Evolutionary conservation across 2,888 invertebrate genomes (phyloP).

Genomic region (Hydraecia micacea): DNA sequence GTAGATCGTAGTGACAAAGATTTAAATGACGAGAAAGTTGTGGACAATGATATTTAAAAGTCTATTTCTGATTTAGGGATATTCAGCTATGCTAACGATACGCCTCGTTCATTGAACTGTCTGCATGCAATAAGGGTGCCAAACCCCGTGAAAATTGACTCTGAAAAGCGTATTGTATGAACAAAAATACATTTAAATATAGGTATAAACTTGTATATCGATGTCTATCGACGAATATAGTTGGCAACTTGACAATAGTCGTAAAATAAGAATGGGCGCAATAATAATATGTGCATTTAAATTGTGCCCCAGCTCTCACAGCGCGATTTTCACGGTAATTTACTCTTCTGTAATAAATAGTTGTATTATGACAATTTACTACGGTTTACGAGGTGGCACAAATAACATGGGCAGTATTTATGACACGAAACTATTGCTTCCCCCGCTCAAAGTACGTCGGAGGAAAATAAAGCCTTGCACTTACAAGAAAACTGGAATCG

Average conservation of each 20-base stretch:
- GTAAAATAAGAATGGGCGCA: slow-evolving; percentile 67
- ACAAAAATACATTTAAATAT: slow-evolving; percentile 70
- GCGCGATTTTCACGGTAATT: slow-evolving; percentile 55
- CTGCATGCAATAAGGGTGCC: slow-evolving; percentile 74
- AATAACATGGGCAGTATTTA: slow-evolving; percentile 49
- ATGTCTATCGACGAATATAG: slow-evolving; percentile 57
- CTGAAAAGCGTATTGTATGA: slow-evolving; percentile 75
- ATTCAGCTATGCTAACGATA: slow-evolving; percentile 65
- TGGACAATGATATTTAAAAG: not conserved
- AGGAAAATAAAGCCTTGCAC: slow-evolving; percentile 36
- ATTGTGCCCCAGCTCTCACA: slow-evolving; percentile 55
- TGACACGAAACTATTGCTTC: slow-evolving; percentile 42
- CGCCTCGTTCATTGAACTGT: slow-evolving; percentile 67
- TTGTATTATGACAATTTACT: slow-evolving; percentile 56
- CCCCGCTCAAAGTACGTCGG: slow-evolving; percentile 24
- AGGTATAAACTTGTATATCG: slow-evolving; percentile 64
- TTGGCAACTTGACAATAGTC: slow-evolving; percentile 63
- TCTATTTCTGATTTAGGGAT: slow-evolving; percentile 45
- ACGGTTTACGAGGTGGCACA: slow-evolving; percentile 56
- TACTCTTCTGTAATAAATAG: slow-evolving; percentile 56
- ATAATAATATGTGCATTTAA: slow-evolving; percentile 68
- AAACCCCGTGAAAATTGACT: slow-evolving; percentile 81
- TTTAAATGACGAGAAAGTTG: not conserved
- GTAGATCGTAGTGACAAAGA: not conserved
- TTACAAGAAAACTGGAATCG: slow-evolving; percentile 38